phyloP scores from a whole-genome alignment of 2,113 vertebrate species.

The Heterotis niloticus region DNA sequence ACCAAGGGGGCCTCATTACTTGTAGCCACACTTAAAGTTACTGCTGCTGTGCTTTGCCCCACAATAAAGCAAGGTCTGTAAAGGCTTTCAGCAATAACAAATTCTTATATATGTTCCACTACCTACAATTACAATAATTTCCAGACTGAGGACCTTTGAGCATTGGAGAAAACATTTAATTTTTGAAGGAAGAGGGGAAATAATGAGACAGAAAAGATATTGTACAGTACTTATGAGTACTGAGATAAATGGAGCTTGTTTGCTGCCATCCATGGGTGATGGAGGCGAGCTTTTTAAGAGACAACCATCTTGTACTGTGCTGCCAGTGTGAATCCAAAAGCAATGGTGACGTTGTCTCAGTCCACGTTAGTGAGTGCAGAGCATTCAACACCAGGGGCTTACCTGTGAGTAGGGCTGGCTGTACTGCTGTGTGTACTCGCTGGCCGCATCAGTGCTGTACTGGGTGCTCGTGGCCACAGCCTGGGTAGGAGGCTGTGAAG shows the following conservation, averaged over 20 bases:
- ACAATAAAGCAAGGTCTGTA: no score
- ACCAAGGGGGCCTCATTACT: no score
- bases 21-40: no score
- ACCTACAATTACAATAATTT: no score
- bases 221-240: conserved; percentile 61
- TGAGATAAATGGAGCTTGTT: conserved; percentile 9
- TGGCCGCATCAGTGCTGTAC: conserved; percentile 68
- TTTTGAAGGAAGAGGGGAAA: no score
- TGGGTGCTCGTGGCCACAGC: conserved; percentile 49
- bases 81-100: no score
- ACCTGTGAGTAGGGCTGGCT: conserved; percentile 72
- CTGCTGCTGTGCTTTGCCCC: no score
- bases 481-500: conserved; percentile 66
- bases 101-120: no score
- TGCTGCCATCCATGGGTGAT: not conserved
- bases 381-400: conserved; percentile 33
- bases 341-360: no score
- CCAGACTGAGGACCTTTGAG: no score
- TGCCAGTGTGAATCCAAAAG: not conserved
- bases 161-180: no score
- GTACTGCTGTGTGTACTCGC: conserved; percentile 73
- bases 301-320: not conserved
- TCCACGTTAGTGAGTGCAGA: not conserved
- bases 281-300: not conserved
- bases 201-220: no score